Evolutionary conservation across 2,797 vertebrate species (phyloP).

Genomic region (Myotis planiceps): DNA sequence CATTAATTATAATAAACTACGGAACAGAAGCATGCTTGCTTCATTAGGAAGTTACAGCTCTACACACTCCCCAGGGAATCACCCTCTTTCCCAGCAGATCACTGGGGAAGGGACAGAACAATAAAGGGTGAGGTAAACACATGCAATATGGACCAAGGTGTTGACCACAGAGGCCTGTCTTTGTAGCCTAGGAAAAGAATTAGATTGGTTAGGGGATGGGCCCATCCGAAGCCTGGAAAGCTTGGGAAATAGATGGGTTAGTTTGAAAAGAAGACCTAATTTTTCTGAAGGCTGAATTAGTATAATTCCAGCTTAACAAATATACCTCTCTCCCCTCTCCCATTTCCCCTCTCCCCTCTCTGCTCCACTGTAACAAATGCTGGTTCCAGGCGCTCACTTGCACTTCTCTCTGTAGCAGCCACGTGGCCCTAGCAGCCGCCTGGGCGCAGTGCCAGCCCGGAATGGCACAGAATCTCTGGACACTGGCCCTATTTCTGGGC

Average conservation of each 20-base stretch:
- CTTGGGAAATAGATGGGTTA: not conserved
- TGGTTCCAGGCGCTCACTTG: not conserved
- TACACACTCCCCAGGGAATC: too few relatives aligned
- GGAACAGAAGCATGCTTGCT: too few relatives aligned
- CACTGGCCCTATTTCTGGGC: not conserved
- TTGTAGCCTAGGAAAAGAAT: too few relatives aligned
- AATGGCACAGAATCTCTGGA: not conserved
- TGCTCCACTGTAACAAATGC: too few relatives aligned
- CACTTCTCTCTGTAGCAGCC: not conserved
- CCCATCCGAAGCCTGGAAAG: not conserved
- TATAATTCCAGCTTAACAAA: not conserved
- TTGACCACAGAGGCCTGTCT: too few relatives aligned
- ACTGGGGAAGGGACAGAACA: too few relatives aligned
- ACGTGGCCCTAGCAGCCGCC: not conserved
- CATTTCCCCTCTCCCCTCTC: not conserved
- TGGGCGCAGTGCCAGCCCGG: not conserved
- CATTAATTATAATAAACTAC: too few relatives aligned
- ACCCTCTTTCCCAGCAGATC: too few relatives aligned
- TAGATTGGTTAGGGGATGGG: too few relatives aligned
- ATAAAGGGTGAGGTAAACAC: too few relatives aligned
- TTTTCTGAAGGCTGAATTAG: not conserved
- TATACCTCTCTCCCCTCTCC: not conserved
- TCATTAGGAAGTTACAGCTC: too few relatives aligned
- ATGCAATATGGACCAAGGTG: too few relatives aligned
- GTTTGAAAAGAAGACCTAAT: not conserved